Conservation (phyloP, 2,888 invertebrate genomes). For the Caenorhabditis sulstoni region DNA sequence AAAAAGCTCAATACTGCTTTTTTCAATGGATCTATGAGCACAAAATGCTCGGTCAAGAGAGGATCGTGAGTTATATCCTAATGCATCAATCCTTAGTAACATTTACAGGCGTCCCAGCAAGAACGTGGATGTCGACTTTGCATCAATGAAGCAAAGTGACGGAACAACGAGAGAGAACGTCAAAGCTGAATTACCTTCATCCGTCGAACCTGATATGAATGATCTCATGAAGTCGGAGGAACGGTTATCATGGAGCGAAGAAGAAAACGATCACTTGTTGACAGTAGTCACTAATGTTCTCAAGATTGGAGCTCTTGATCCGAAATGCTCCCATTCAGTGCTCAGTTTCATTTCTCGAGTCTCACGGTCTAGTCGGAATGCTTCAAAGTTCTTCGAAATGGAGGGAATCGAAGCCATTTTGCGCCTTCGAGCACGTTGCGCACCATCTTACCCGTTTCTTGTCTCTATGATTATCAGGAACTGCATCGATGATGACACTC, state of each 20-base stretch:
- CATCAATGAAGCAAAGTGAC: constrained; percentile 43
- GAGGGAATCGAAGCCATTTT: constrained; percentile 55
- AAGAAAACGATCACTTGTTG: constrained; percentile 42
- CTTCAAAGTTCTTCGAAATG: constrained; percentile 67
- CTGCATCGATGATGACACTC: constrained; percentile 71
- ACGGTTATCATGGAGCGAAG: constrained; percentile 16
- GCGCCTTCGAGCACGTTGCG: constrained; percentile 53
- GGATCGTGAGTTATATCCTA: constrained; percentile 30
- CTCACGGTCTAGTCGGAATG: constrained; percentile 60
- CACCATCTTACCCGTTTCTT: constrained; percentile 58
- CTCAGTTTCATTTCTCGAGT: constrained; percentile 70
- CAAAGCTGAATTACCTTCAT: constrained; percentile 34
- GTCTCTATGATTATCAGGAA: constrained; percentile 71
- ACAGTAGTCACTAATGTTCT: constrained; percentile 29
- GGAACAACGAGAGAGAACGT: constrained; percentile 21
- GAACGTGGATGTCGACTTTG: constrained; percentile 53
- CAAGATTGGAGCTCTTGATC: constrained; percentile 38
- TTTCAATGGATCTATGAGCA: constrained; percentile 31
- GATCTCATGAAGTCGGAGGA: constrained; percentile 42
- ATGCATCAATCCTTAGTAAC: not conserved
- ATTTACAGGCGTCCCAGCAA: constrained; percentile 45
- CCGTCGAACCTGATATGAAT: constrained; percentile 15
- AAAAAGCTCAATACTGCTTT: constrained; percentile 59
- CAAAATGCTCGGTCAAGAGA: constrained; percentile 29
- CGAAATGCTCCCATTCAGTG: constrained; percentile 65